Evolutionary conservation across 1,140 invertebrate genomes (phyloP).

Genomic region (Carposina sasakii): DNA sequence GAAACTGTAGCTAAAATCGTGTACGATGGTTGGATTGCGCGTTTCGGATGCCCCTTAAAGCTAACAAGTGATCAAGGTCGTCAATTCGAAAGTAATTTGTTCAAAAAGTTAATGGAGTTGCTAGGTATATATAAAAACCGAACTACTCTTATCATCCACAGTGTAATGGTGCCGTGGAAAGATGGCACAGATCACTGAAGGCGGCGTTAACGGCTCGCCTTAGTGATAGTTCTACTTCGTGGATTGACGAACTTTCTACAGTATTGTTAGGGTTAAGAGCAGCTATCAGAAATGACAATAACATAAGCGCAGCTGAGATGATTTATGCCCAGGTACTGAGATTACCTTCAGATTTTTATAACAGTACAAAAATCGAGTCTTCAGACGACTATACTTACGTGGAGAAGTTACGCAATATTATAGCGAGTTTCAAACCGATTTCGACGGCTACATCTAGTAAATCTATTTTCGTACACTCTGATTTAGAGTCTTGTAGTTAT

Average conservation of each 20-base stretch:
- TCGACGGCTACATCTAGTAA: conserved; percentile 23
- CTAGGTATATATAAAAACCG: conserved; percentile 30
- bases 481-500: conserved; percentile 17
- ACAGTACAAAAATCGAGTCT: too few relatives aligned
- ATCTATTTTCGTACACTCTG: conserved; percentile 25
- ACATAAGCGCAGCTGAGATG: too few relatives aligned
- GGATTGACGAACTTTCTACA: conserved; percentile 38
- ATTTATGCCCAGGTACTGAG: too few relatives aligned
- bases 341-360: too few relatives aligned
- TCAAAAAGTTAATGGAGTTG: conserved; percentile 22
- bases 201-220: conserved; percentile 31
- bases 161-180: conserved; percentile 46
- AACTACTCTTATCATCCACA: conserved; percentile 57
- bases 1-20: conserved; percentile 24
- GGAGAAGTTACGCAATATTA: too few relatives aligned
- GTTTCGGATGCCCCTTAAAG: conserved; percentile 34
- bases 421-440: too few relatives aligned
- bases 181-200: conserved; percentile 58
- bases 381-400: too few relatives aligned
- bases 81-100: conserved; percentile 49
- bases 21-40: conserved; percentile 29
- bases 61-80: conserved; percentile 47
- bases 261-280: conserved; percentile 39
- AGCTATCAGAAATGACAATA: conserved; percentile 14
- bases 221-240: conserved; percentile 15